Percentiles rank a stretch among this genome's conserved stretches.
Conservation (phyloP, 64 coral and sea anemone genomes). For the Porites lutea region DNA sequence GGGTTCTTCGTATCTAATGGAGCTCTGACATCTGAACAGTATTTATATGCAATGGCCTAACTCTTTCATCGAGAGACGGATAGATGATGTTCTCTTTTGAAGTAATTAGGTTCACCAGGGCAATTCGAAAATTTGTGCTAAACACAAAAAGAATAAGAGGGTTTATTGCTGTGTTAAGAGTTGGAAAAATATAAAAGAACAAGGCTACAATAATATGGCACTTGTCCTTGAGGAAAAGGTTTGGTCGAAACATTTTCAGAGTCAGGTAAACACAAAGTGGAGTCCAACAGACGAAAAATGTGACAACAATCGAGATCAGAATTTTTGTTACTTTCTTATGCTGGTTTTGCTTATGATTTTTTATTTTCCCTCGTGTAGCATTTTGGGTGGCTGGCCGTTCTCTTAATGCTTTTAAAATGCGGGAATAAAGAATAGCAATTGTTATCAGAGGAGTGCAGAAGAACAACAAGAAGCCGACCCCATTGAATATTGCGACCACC, state of each 20-base stretch:
- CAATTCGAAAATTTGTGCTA: neutral
- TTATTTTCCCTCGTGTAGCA: neutral
- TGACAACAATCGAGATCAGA: neutral
- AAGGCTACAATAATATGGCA: neutral
- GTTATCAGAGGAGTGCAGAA: no score
- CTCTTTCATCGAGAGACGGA: no score
- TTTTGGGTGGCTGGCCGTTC: neutral
- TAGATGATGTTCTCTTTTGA: no score
- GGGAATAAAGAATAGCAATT: no score
- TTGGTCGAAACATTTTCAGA: neutral
- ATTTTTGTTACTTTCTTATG: neutral
- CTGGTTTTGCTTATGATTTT: neutral
- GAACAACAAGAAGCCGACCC: no score
- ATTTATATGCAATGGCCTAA: no score
- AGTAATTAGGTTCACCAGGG: neutral
- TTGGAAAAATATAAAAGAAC: neutral
- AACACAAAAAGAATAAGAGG: neutral
- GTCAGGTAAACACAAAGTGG: neutral
- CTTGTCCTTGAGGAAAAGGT: neutral
- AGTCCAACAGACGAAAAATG: conserved; percentile 10
- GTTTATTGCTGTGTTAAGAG: neutral
- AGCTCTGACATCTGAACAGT: no score
- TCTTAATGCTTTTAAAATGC: neutral
- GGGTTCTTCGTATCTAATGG: no score
- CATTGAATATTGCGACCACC: no score